phyloP scores from a whole-genome alignment of 1,140 invertebrate species.

The Apis dorsata region DNA sequence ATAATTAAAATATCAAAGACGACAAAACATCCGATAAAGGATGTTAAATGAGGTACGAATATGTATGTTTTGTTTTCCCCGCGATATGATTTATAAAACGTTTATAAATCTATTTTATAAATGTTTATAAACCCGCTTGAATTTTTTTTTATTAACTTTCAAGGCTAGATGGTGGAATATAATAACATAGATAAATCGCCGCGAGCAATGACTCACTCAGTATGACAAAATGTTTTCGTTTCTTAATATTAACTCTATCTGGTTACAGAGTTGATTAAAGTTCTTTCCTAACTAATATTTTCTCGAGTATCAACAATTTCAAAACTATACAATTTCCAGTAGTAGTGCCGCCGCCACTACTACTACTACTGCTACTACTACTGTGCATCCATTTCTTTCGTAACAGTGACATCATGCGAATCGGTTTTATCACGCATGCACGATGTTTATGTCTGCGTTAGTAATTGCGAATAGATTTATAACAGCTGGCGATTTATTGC shows the following conservation, averaged over 20 bases:
- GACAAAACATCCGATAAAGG: no score
- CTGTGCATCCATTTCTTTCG: background rate
- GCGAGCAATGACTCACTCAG: background rate
- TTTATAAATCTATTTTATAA: background rate
- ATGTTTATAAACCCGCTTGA: background rate
- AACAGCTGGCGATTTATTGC: constrained; percentile 37
- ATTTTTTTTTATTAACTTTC: background rate
- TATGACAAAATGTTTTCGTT: background rate
- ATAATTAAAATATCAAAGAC: background rate
- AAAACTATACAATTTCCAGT: constrained; percentile 14
- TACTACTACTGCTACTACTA: no score
- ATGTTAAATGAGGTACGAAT: no score
- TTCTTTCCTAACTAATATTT: background rate
- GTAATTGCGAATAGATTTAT: constrained; percentile 46
- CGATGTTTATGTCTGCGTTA: background rate
- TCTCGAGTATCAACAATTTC: constrained; percentile 18
- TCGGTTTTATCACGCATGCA: constrained; percentile 36
- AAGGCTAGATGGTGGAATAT: background rate
- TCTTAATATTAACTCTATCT: background rate
- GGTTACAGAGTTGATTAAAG: background rate
- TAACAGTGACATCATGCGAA: constrained; percentile 38
- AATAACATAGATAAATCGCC: background rate
- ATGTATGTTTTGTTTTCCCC: no score
- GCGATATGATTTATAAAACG: background rate
- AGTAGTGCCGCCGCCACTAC: no score